Evolutionary conservation across 2,113 vertebrate species (phyloP).

Genomic region (Melanerpes formicivorus): DNA sequence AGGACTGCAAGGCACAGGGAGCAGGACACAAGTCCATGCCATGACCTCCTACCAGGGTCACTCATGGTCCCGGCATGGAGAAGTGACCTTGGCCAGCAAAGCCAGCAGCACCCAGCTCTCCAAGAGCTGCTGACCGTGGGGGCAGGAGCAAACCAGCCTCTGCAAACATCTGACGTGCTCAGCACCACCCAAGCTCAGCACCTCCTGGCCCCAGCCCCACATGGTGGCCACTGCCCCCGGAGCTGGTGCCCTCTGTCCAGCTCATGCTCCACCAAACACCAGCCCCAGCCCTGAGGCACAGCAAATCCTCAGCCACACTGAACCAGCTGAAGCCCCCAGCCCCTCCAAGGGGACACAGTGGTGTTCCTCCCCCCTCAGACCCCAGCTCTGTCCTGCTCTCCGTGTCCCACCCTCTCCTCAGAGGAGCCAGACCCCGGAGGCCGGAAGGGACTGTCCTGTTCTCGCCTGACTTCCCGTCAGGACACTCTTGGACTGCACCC

Average conservation of each 20-base stretch:
- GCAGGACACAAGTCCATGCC: not conserved
- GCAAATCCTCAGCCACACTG: rapidly evolving
- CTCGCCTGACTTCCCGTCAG: constrained; percentile 59
- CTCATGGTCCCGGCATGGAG: rapidly evolving
- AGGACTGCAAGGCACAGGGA: not conserved
- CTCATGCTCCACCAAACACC: not conserved
- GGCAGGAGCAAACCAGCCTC: not conserved
- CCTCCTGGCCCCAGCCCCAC: not conserved
- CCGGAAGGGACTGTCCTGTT: constrained; percentile 51
- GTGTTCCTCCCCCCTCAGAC: rapidly evolving
- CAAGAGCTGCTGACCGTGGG: rapidly evolving
- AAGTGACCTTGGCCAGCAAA: not conserved
- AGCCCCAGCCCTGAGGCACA: rapidly evolving
- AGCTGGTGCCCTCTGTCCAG: rapidly evolving
- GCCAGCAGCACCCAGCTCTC: not conserved
- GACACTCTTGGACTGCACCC: constrained; percentile 18
- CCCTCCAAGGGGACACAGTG: rapidly evolving
- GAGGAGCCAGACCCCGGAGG: constrained; percentile 24
- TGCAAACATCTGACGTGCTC: rapidly evolving
- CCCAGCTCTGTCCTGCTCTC: not conserved
- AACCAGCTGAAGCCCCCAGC: not conserved
- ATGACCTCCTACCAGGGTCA: not conserved
- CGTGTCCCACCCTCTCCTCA: constrained; percentile 44
- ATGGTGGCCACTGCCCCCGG: rapidly evolving
- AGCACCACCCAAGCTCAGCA: not conserved